Percentiles rank a stretch among this genome's conserved stretches.
These are phyloP conservation scores for Ptychobarbus kaznakovi DNA, from an alignment of 2,797 vertebrate species.

Conservation along the genomic window DNA sequence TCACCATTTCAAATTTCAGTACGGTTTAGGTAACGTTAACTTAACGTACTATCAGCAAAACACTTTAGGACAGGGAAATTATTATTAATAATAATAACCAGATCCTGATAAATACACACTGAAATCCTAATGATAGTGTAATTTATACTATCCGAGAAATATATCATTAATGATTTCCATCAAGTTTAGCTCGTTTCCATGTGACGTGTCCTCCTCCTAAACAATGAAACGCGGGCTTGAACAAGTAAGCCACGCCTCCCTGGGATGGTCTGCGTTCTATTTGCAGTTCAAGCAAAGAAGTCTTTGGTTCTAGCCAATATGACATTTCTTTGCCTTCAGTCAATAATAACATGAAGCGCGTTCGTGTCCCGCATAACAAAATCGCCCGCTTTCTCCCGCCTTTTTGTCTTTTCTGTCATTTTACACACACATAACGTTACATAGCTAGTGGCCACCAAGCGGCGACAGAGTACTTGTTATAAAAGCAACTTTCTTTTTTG, in stretches of 20 bases:
- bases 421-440: background rate
- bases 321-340: background rate
- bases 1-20: too few species aligned
- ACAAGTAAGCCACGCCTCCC: background rate
- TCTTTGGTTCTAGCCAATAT: background rate
- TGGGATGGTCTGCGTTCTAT: fast-evolving
- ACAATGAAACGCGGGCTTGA: background rate
- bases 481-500: background rate
- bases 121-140: background rate
- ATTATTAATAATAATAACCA: background rate
- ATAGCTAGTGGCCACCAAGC: background rate
- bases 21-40: too few species aligned
- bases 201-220: background rate
- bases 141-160: background rate
- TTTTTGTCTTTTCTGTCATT: background rate
- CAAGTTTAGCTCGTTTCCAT: background rate
- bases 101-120: background rate
- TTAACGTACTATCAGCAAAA: too few species aligned
- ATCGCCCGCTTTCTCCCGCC: background rate
- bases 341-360: background rate
- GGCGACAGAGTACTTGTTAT: background rate
- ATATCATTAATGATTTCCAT: background rate
- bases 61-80: background rate
- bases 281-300: background rate
- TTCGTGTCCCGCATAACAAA: background rate